Percentiles rank a stretch among this genome's conserved stretches.
These are phyloP conservation scores for Hybos culiciformis DNA, from an alignment of 2,888 invertebrate species.

Conservation along the genomic window DNA sequence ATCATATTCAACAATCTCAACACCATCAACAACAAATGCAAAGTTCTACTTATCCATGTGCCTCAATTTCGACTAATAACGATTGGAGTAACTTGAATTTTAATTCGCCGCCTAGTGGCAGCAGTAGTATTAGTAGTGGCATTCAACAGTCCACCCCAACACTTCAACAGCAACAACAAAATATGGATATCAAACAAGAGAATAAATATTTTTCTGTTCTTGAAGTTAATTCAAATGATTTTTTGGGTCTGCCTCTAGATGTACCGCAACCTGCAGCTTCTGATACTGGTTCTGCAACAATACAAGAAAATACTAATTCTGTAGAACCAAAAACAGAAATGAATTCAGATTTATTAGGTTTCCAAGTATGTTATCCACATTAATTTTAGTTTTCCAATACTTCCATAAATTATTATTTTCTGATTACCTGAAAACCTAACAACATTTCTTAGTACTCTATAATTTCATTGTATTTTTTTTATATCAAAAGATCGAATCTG, in stretches of 20 bases:
- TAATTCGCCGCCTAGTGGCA: slow-evolving; percentile 3
- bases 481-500: no score
- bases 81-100: slow-evolving; percentile 23
- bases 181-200: slow-evolving; percentile 26
- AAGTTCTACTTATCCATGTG: slow-evolving; percentile 19
- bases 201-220: slow-evolving; percentile 31
- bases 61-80: slow-evolving; percentile 19
- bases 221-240: slow-evolving; percentile 29
- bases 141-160: slow-evolving; percentile 14
- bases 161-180: slow-evolving; percentile 16
- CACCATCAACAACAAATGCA: slow-evolving; percentile 14
- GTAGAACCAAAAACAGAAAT: slow-evolving; percentile 24
- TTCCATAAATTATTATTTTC: no score
- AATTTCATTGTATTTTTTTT: no score
- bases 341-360: slow-evolving; percentile 27
- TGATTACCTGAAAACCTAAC: no score
- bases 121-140: neutral
- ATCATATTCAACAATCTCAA: slow-evolving; percentile 1
- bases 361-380: slow-evolving; percentile 26
- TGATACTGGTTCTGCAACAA: slow-evolving; percentile 11
- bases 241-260: slow-evolving; percentile 34
- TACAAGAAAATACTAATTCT: slow-evolving; percentile 13
- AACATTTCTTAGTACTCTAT: no score
- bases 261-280: slow-evolving; percentile 17
- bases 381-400: no score